Evolutionary conservation across 2,113 vertebrate species (phyloP), one percentile per base, ranked within the genome.

Genomic region (Panurus biarmicus): DNA sequence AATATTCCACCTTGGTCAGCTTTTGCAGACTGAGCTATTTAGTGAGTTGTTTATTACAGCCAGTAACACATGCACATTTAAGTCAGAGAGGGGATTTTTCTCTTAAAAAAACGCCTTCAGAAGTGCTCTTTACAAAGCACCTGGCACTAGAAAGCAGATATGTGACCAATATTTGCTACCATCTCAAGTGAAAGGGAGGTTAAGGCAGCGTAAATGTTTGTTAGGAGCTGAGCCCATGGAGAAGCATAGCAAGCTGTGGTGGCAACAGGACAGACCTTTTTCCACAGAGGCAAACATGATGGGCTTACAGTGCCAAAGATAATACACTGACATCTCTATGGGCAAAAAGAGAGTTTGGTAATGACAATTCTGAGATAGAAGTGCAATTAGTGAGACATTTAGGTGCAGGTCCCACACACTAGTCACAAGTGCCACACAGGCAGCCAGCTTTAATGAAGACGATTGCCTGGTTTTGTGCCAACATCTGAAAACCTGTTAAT

Each of bases 21-120:
- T 61, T 85, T 40, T 74, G n/a, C 64, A 94, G 70, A 65, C 23
- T 81, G 85, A 93, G 91, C 44, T 76, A 42, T 93, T 87, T 64
- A 78, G 31, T 2, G 0, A 44, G 38, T 26, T 85, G 62, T 54
- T 88, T 57, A 65, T 75, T 91, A 72, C 23, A 79, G 62, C 21
- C 54, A 54, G 87, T 56, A 91, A 78, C 24, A 1, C 51, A 92
- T 25, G 62, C 70, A 85, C 35, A 47, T 69, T 67, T 51, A 85
- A 94, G 87, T 35, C 51, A 47, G 53, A 70, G 35, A 91, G 58
- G 26, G 58, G 35, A 91, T 80, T 93, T 66, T 89, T 78, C 87
- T 78, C 80, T 70, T 51, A 75, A 82, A 82, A n/a, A 75, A 90
- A 65, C 62, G 80, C 70, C 70, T 81, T 94, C 38, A 87, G 48